Evolutionary conservation across 2,888 invertebrate species (phyloP), one percentile per base, ranked within the genome.

Genomic region (Sycophila texana): DNA sequence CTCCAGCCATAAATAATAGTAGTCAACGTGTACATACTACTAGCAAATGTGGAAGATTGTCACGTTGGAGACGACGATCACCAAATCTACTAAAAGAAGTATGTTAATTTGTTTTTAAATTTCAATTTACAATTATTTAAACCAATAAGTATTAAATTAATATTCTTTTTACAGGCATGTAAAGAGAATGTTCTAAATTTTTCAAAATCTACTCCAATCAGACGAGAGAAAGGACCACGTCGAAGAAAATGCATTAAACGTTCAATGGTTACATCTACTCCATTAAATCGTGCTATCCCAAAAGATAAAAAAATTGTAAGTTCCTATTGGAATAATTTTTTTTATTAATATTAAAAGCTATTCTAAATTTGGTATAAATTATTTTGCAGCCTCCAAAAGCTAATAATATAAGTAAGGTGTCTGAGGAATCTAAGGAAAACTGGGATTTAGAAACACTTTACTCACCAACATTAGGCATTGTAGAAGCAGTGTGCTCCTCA

Each of bases 111-210:
- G 1, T 3, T 22, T 18, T 53, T 30, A 20, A 65, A 65, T 65
- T 74, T 58, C 72, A 47, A 66, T n/a, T 66, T 78, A 74, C 2
- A 20, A 72, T 61, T 13, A 60, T 67, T 72, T 68, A 16, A 47
- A 79, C 71, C 30, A 73, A 49, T 60, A 13, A 4, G 80, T 78
- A 82, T 77, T 78, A 83, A 66, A 84, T 67, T 82, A 75, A 77
- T 79, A 80, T 82, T 49, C 39, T 57, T 84, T 83, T 82, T 79
- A 77, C 78, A 90, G 90, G 89, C 89, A 77, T 90, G 89, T 83
- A 90, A 89, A 83, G 90, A 90, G 81, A 90, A 90, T 84, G 89
- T 90, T 85, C 84, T 89, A 82, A 88, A 90, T 84, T 90, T 89
- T 83, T 85, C 88, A 51, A 90, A 90, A 85, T 86, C 89, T 57